Evolutionary conservation across 2,113 vertebrate species (phyloP).

Genomic region (Hyla sarda): DNA sequence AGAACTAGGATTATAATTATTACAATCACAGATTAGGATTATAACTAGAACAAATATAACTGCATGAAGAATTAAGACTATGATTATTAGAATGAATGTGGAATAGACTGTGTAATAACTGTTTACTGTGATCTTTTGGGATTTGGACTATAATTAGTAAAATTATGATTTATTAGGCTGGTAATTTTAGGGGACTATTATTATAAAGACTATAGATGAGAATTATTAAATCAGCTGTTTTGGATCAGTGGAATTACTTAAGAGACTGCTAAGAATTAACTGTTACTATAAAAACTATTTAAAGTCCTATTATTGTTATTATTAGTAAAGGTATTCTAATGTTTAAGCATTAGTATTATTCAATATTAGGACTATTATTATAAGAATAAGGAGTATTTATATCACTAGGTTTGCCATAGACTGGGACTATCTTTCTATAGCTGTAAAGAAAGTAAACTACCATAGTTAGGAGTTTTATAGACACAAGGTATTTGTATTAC

Average conservation of each 20-base stretch:
- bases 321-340: background rate
- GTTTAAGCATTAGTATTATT: background rate
- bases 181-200: background rate
- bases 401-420: background rate
- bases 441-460: background rate
- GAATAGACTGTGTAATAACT: background rate
- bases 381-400: background rate
- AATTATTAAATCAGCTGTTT: no score
- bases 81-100: background rate
- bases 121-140: background rate
- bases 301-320: background rate
- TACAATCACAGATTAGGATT: background rate
- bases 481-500: background rate
- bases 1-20: background rate
- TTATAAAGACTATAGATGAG: background rate
- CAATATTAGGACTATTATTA: background rate
- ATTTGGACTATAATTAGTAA: background rate
- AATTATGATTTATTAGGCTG: background rate
- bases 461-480: background rate
- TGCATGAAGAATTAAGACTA: background rate
- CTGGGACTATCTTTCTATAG: background rate
- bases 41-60: background rate
- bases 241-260: no score
- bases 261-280: background rate
- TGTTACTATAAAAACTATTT: background rate